These are phyloP conservation scores for Leptothorax acervorum DNA, from an alignment of 2,888 invertebrate genomes.

Conservation along the genomic window DNA sequence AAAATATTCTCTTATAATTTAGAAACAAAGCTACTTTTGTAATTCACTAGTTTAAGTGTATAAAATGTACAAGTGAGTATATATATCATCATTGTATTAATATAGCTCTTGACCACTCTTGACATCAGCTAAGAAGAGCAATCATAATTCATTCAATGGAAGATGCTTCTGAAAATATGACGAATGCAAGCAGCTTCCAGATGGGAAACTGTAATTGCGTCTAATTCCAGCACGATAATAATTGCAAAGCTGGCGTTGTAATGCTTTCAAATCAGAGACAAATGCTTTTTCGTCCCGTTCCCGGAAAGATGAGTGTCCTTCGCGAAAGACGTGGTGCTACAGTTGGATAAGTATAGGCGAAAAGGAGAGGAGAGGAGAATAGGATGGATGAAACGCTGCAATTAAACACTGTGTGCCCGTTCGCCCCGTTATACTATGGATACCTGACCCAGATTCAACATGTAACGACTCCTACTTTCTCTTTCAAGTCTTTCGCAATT, in stretches of 20 bases:
- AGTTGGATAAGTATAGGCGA: conserved; percentile 16
- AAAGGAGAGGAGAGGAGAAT: conserved; percentile 21
- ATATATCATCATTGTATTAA: not conserved
- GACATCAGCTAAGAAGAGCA: not conserved
- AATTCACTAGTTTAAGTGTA: not conserved
- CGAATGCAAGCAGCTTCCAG: not conserved
- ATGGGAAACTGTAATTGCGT: not conserved
- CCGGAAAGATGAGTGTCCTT: conserved; percentile 35
- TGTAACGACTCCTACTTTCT: conserved; percentile 65
- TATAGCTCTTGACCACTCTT: not conserved
- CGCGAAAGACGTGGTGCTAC: conserved; percentile 42
- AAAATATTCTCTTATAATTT: not conserved
- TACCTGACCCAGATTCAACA: conserved; percentile 67
- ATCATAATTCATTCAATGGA: conserved; percentile 11
- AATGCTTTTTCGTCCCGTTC: conserved; percentile 50
- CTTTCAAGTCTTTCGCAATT: conserved; percentile 68
- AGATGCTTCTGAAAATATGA: conserved; percentile 1
- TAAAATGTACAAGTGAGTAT: not conserved
- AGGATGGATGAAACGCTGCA: conserved; percentile 57
- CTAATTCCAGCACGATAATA: conserved; percentile 39
- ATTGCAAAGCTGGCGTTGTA: conserved; percentile 31
- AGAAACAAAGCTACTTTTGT: not conserved
- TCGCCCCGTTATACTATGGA: conserved; percentile 44
- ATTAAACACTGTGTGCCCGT: conserved; percentile 72
- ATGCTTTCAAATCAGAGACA: conserved; percentile 55